A percentile compares a stretch with the other conserved stretches of the same genome.
These are phyloP conservation scores for Dendronephthya gigantea DNA, from an alignment of 64 coral and sea anemone genomes.

Conservation along the genomic window DNA sequence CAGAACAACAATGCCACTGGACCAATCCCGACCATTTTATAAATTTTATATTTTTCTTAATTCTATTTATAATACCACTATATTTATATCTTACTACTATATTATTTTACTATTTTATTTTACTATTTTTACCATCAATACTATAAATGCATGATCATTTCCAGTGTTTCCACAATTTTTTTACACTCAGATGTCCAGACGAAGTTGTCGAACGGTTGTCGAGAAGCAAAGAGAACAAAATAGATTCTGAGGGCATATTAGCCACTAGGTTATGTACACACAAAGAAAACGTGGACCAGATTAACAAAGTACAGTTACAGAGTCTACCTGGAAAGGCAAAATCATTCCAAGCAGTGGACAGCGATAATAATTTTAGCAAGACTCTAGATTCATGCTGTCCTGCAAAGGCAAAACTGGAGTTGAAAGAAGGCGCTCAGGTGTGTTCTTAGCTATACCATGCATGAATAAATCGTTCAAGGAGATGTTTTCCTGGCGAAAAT, in stretches of 20 bases:
- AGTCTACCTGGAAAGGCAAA: conserved; percentile 37
- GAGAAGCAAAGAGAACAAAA: conserved; percentile 47
- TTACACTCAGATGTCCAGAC: conserved; percentile 66
- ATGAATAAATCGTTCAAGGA: too few species aligned
- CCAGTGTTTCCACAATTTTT: background rate
- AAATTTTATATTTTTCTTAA: too few species aligned
- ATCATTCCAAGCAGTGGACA: conserved; percentile 56
- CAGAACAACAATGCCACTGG: too few species aligned
- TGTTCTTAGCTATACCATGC: background rate
- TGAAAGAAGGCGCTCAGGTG: conserved; percentile 88
- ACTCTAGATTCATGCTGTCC: conserved; percentile 56
- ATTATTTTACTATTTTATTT: too few species aligned
- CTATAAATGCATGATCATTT: too few species aligned
- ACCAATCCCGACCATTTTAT: too few species aligned
- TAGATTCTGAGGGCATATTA: conserved; percentile 61
- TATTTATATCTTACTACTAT: too few species aligned
- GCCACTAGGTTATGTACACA: conserved; percentile 90
- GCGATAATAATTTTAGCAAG: conserved; percentile 44
- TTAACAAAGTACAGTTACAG: conserved; percentile 73
- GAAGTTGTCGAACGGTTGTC: conserved; percentile 50
- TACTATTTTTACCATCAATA: too few species aligned
- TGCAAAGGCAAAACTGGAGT: conserved; percentile 55
- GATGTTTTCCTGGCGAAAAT: too few species aligned
- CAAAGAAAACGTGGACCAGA: conserved; percentile 92
- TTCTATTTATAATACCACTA: too few species aligned